Evolutionary conservation across 2,797 vertebrate genomes (phyloP).

Genomic region (Numenius phaeopus): DNA sequence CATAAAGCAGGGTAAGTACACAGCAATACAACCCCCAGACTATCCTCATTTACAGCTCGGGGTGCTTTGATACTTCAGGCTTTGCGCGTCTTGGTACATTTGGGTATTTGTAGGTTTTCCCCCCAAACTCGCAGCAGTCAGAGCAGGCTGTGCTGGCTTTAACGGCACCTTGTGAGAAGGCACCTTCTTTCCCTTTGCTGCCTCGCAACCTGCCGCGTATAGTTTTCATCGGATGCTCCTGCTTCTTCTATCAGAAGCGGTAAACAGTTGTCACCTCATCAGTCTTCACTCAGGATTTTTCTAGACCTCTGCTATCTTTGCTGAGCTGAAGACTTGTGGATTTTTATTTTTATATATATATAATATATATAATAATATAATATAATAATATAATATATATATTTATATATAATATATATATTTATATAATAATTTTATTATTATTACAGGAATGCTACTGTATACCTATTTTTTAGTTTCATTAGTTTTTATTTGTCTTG

Average conservation of each 20-base stretch:
- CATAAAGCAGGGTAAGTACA: background rate
- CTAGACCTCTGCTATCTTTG: background rate
- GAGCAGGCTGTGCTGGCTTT: background rate
- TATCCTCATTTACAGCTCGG: background rate
- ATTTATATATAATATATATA: too few species aligned
- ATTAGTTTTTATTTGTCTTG: background rate
- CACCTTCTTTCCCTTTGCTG: background rate
- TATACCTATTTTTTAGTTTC: background rate
- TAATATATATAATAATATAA: too few species aligned
- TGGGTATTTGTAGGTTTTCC: background rate
- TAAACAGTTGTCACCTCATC: background rate
- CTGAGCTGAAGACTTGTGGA: background rate
- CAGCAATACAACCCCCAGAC: background rate
- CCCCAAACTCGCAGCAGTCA: background rate
- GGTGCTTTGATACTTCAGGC: background rate
- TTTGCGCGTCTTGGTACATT: background rate
- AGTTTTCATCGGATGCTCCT: background rate
- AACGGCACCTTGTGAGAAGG: fast-evolving
- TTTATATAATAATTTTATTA: too few species aligned
- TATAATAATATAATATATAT: too few species aligned
- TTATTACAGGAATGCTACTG: background rate
- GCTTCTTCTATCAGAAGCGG: background rate
- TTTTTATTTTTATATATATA: background rate
- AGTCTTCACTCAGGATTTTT: background rate
- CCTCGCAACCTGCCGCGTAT: background rate